Conservation (phyloP, 2,113 vertebrate genomes). For the Monopterus albus region DNA sequence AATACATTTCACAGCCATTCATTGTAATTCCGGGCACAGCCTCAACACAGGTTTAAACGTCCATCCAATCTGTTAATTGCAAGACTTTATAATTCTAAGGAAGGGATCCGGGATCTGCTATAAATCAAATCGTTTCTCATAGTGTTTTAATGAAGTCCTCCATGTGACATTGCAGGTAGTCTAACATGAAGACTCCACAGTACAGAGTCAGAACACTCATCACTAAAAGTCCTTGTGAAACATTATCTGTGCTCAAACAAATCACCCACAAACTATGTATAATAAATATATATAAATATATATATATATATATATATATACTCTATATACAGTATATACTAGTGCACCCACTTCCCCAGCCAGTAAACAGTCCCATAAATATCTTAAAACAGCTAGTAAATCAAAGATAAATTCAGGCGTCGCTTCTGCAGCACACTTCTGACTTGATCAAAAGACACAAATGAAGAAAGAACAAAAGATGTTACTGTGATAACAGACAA, state of each 20-base stretch:
- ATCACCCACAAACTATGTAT: not conserved
- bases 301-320: too few relatives aligned
- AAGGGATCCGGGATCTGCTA: constrained; percentile 43
- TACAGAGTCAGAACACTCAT: not conserved
- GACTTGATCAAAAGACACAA: too few relatives aligned
- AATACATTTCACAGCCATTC: constrained; percentile 2
- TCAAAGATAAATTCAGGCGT: constrained; percentile 16
- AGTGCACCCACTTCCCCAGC: too few relatives aligned
- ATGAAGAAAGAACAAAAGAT: too few relatives aligned
- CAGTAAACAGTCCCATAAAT: not conserved
- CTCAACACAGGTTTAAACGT: constrained; percentile 53
- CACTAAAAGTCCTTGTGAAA: not conserved
- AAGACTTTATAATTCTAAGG: constrained; percentile 64
- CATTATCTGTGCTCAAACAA: not conserved
- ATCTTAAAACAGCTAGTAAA: constrained; percentile 10
- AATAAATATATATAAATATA: too few relatives aligned
- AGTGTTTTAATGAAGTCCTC: constrained; percentile 65
- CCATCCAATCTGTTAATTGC: constrained; percentile 74
- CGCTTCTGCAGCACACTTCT: not conserved
- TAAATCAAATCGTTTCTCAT: constrained; percentile 61
- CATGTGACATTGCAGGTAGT: constrained; percentile 58
- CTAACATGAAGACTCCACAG: constrained; percentile 10
- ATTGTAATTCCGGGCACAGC: constrained; percentile 49
- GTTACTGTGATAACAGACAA: too few relatives aligned
- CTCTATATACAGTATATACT: too few relatives aligned